phyloP scores from a whole-genome alignment of 2,888 invertebrate genomes.

The Oxycera nigricornis region DNA sequence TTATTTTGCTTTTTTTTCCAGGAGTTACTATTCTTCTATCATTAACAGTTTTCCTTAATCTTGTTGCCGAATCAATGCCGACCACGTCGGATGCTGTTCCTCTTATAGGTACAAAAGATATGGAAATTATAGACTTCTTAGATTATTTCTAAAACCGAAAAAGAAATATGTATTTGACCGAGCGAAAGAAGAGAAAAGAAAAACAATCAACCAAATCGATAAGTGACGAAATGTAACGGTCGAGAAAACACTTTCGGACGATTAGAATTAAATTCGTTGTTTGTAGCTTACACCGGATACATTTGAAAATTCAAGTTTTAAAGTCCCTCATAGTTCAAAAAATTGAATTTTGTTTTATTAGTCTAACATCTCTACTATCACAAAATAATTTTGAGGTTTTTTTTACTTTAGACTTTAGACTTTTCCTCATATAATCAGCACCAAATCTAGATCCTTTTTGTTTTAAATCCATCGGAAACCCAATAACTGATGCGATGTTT shows the following conservation, averaged over 20 bases:
- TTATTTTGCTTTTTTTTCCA: constrained; percentile 66
- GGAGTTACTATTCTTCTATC: constrained; percentile 97
- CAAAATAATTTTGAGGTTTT: no score
- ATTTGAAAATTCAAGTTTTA: no score
- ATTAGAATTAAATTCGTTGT: no score
- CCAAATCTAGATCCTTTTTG: neutral
- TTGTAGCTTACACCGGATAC: no score
- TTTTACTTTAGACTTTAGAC: no score
- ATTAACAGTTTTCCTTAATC: constrained; percentile 96
- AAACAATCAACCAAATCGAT: neutral
- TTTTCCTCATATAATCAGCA: no score
- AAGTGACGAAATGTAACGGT: neutral
- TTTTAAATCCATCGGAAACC: neutral
- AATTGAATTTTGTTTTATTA: no score
- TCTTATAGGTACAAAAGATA: constrained; percentile 73
- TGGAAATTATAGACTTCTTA: constrained; percentile 43
- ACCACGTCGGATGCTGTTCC: constrained; percentile 84
- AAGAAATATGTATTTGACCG: constrained; percentile 37
- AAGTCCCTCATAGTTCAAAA: no score
- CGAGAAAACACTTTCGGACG: no score
- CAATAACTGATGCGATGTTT: neutral
- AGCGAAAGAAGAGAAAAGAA: constrained; percentile 16
- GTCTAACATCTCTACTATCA: no score
- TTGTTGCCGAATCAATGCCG: constrained; percentile 97
- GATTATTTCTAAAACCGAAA: constrained; percentile 10